Base-by-base conservation (phyloP, 2,113 vertebrate species). In the Plecotus auritus region DNA sequence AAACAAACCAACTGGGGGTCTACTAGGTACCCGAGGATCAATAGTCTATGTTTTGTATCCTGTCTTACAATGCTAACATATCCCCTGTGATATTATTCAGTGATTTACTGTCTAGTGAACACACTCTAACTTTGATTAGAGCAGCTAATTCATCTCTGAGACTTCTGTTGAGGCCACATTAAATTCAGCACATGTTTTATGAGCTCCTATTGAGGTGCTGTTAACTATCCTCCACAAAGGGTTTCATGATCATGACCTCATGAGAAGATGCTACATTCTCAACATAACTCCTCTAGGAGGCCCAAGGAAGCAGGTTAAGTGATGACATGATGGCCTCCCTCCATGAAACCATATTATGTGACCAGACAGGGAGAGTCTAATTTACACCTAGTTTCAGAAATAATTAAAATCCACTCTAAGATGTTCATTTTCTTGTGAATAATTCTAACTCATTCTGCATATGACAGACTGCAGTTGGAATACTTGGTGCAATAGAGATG, bases 111-210 rank as follows among this genome's bases (percentile, higher is more conserved):
- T 70, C 81, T 45, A 73, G 30, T 78, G 8, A 64, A 47, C 26
- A 74, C 14, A 94, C n/a, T 80, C 74, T 84, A 70, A 76, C 45
- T 91, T 85, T 92, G 54, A 91, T 85, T 81, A 90, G 20, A 92
- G 45, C 51, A 72, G 7, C 45, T 40, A 73, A 84, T 67, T 92
- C 56, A 59, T 49, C n/a, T 73, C 32, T 85, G 7, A 78, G n/a
- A 91, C 67, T 40, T 73, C 32, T 77, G 18, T 4, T 13, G 40
- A 85, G 17, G 23, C 42, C 49, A 72, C 18, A 40, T 70, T 91
- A 66, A 73, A 20, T 49, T 56, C 16, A 94, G 28, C 18, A 86
- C 23, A 9, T 0, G 1, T 73, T 86, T 74, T 45, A 85, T 37
- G 42, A 93, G 66, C 18, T 74, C 74, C 42, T 69, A 22, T 18